Conservation (phyloP, 2,113 vertebrate species). For the Rhipidura dahli region DNA sequence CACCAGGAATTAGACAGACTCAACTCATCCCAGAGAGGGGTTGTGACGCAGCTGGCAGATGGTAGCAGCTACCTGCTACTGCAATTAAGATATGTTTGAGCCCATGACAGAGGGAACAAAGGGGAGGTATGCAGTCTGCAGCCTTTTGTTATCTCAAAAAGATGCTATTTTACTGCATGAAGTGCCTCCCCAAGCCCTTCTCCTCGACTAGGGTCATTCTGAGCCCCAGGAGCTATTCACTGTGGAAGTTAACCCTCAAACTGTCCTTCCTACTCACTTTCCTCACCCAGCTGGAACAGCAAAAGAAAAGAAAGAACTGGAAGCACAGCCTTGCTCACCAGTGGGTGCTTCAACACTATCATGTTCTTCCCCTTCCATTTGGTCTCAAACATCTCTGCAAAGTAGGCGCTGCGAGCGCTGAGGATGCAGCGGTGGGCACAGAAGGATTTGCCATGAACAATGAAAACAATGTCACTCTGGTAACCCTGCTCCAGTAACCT, state of each 20-base stretch:
- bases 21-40: background rate
- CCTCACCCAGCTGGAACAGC: background rate
- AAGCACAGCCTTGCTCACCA: conserved; percentile 75
- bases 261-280: background rate
- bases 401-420: conserved; percentile 88
- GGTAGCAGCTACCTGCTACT: conserved; percentile 5
- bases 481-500: conserved; percentile 92
- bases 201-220: background rate
- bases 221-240: background rate
- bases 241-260: background rate
- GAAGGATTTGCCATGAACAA: conserved; percentile 90
- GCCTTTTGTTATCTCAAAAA: background rate
- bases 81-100: background rate
- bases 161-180: background rate
- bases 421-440: conserved; percentile 88
- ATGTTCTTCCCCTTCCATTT: conserved; percentile 91
- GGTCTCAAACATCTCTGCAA: conserved; percentile 92
- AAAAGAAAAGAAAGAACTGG: background rate
- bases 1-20: conserved; percentile 6
- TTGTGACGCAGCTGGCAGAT: background rate
- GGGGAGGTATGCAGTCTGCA: background rate
- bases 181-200: background rate
- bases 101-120: background rate
- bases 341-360: conserved; percentile 89
- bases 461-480: conserved; percentile 87